Conservation (phyloP, 1,140 invertebrate species). For the Trichogramma pretiosum region DNA sequence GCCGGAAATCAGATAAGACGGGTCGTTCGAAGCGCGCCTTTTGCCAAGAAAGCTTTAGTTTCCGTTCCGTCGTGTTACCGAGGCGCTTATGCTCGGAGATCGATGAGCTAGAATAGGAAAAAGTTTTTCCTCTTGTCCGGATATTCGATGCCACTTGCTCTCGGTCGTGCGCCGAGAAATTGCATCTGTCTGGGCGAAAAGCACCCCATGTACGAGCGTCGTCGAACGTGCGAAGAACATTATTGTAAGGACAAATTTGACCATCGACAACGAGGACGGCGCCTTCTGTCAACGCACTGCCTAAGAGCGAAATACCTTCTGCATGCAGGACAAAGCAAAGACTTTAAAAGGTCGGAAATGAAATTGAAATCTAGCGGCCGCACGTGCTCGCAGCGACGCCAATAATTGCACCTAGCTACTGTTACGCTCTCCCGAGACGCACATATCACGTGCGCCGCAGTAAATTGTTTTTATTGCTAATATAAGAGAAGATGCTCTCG, state of each 20-base stretch:
- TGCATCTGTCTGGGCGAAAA: neutral
- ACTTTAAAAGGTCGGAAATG: too few relatives aligned
- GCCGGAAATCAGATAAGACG: slow-evolving; percentile 22
- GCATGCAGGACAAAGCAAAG: too few relatives aligned
- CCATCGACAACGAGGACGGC: neutral
- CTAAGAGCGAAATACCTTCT: too few relatives aligned
- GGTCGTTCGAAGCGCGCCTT: neutral
- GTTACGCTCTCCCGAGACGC: too few relatives aligned
- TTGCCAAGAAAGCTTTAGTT: neutral
- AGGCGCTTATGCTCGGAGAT: neutral
- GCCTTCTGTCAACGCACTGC: too few relatives aligned
- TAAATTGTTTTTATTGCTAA: too few relatives aligned
- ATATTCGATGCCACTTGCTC: neutral
- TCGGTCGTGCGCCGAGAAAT: neutral
- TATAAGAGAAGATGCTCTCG: too few relatives aligned
- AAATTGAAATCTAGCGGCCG: too few relatives aligned
- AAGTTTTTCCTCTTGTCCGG: neutral
- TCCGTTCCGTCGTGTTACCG: neutral
- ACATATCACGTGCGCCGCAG: too few relatives aligned
- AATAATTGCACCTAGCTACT: too few relatives aligned
- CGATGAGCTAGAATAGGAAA: neutral
- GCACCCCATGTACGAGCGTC: neutral
- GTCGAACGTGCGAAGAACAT: neutral
- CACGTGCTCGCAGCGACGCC: too few relatives aligned
- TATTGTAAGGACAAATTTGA: slow-evolving; percentile 6